These are phyloP conservation scores for Bovichtus diacanthus DNA, from an alignment of 2,797 vertebrate genomes.

Conservation along the genomic window DNA sequence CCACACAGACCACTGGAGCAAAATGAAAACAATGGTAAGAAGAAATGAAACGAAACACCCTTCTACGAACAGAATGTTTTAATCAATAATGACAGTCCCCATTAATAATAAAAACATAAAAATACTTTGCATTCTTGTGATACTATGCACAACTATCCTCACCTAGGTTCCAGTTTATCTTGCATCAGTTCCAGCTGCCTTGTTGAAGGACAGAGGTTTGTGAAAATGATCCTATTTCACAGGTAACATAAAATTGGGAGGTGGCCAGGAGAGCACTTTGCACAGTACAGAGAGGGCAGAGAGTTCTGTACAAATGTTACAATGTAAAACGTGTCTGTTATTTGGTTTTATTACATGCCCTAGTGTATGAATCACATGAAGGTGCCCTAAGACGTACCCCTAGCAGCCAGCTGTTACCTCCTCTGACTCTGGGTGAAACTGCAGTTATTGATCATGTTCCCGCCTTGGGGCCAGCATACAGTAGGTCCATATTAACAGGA, in stretches of 20 bases:
- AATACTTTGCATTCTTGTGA: background rate
- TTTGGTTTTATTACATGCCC: slow-evolving; percentile 15
- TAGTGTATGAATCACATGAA: slow-evolving; percentile 25
- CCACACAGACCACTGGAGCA: slow-evolving; percentile 78
- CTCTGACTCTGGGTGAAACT: slow-evolving; percentile 29
- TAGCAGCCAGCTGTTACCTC: slow-evolving; percentile 37
- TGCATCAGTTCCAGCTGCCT: slow-evolving; percentile 48
- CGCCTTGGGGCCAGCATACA: slow-evolving; percentile 6
- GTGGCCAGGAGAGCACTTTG: background rate
- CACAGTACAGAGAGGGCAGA: background rate
- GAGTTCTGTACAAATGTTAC: background rate
- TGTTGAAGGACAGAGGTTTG: slow-evolving; percentile 69
- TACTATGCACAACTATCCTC: slow-evolving; percentile 27
- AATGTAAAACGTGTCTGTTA: slow-evolving; percentile 6
- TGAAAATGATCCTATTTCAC: slow-evolving; percentile 17
- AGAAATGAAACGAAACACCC: background rate
- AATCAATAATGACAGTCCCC: background rate
- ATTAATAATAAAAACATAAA: background rate
- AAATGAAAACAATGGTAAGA: slow-evolving; percentile 78
- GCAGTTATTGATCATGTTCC: slow-evolving; percentile 7
- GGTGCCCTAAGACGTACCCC: background rate
- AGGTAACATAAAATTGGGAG: background rate
- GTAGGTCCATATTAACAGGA: slow-evolving; percentile 30
- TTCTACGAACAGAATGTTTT: background rate
- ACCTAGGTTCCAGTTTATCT: slow-evolving; percentile 65